These are phyloP conservation scores for Aplocera efformata DNA, from an alignment of 2,888 invertebrate species.

Conservation along the genomic window DNA sequence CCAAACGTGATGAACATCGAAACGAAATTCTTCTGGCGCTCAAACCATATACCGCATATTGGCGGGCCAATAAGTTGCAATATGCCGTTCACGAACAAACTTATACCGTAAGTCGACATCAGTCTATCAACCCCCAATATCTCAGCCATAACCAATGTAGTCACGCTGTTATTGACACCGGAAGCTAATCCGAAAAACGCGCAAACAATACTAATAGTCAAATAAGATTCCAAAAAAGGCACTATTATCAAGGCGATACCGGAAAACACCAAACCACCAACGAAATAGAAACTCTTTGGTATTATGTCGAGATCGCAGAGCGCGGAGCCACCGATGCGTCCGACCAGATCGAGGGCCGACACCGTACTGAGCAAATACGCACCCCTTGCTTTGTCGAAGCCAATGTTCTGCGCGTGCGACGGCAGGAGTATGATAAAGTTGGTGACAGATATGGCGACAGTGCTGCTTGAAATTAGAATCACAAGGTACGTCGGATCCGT, in stretches of 20 bases:
- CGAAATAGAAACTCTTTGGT: constrained; percentile 90
- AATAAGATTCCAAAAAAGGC: constrained; percentile 84
- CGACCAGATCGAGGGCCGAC: constrained; percentile 89
- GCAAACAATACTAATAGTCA: constrained; percentile 84
- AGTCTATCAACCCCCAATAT: constrained; percentile 90
- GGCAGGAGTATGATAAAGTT: constrained; percentile 93
- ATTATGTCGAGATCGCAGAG: constrained; percentile 88
- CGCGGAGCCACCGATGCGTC: constrained; percentile 91
- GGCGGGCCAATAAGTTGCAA: constrained; percentile 90
- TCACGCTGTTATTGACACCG: constrained; percentile 91
- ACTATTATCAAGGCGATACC: constrained; percentile 87
- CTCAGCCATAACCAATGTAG: constrained; percentile 93
- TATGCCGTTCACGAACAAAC: constrained; percentile 91
- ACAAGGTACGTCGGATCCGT: constrained; percentile 89
- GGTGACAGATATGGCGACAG: constrained; percentile 92
- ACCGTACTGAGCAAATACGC: constrained; percentile 89
- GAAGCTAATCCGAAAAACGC: constrained; percentile 90
- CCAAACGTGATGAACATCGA: constrained; percentile 89
- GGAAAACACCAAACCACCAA: constrained; percentile 88
- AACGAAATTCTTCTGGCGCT: constrained; percentile 82
- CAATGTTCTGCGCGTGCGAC: constrained; percentile 85
- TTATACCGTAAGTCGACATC: constrained; percentile 92
- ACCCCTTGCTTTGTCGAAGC: constrained; percentile 85
- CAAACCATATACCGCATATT: constrained; percentile 87
- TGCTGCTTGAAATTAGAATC: constrained; percentile 90